A percentile compares a stretch with the other conserved stretches of the same genome.
phyloP scores from a whole-genome alignment of 2,113 vertebrate genomes.

The Chaenocephalus aceratus region DNA sequence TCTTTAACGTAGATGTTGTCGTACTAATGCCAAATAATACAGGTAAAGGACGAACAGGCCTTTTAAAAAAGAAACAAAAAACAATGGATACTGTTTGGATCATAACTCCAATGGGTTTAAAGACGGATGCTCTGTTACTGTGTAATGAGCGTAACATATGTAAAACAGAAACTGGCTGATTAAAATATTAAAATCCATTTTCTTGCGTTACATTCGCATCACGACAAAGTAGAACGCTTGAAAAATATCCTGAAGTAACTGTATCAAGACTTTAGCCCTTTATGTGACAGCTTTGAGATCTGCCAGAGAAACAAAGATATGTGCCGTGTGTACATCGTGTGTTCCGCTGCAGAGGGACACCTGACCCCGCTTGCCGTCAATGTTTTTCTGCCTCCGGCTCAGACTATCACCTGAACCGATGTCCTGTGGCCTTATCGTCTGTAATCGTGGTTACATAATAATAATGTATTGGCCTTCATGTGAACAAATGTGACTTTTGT shows the following conservation, averaged over 20 bases:
- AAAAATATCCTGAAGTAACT: neutral
- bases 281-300: neutral
- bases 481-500: conserved; percentile 80
- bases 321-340: conserved; percentile 26
- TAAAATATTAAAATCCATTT: neutral
- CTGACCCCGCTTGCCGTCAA: conserved; percentile 50
- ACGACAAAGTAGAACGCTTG: neutral
- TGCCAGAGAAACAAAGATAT: neutral
- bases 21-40: conserved; percentile 60
- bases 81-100: conserved; percentile 58
- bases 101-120: conserved; percentile 18
- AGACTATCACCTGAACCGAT: conserved; percentile 26
- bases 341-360: conserved; percentile 22
- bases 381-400: conserved; percentile 31
- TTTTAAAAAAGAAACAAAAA: conserved; percentile 42
- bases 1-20: conserved; percentile 46
- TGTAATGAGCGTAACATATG: conserved; percentile 62
- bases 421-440: conserved; percentile 69
- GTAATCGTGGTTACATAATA: conserved; percentile 50
- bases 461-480: conserved; percentile 61
- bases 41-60: conserved; percentile 6
- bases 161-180: conserved; percentile 37
- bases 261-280: neutral
- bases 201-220: neutral
- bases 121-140: conserved; percentile 69